Conservation (phyloP, 2,113 vertebrate genomes). For the Anoplopoma fimbria region DNA sequence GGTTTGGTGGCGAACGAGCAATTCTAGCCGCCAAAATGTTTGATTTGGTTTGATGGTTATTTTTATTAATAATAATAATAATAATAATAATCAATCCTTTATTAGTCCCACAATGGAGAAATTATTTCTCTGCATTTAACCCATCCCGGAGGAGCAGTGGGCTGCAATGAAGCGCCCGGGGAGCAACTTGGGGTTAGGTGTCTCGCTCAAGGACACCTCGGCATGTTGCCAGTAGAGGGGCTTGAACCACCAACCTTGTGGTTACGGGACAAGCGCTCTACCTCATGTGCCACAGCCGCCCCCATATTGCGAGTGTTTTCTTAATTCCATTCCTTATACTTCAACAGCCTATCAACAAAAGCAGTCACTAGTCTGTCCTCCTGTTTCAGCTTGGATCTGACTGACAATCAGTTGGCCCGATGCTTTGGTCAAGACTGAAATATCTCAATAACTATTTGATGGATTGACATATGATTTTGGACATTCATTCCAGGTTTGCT, state of each 20-base stretch:
- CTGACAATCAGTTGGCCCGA: background rate
- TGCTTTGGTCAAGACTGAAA: background rate
- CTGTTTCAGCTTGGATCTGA: background rate
- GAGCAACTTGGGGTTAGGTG: no score
- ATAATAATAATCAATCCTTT: no score
- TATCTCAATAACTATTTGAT: background rate
- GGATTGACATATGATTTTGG: background rate
- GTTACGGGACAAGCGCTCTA: no score
- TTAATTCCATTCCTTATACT: conserved; percentile 1
- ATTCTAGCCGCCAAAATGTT: conserved; percentile 27
- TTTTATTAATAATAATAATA: no score
- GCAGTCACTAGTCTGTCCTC: background rate
- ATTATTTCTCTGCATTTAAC: no score
- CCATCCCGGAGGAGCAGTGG: no score
- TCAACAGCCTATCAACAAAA: background rate
- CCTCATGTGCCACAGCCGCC: no score
- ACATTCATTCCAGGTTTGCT: background rate
- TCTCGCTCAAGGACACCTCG: no score
- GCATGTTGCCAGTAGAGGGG: no score
- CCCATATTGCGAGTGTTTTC: background rate
- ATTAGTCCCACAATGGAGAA: no score
- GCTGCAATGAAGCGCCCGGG: no score
- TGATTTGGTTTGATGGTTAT: conserved; percentile 30
- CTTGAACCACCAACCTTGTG: no score
- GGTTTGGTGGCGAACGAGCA: conserved; percentile 47